phyloP scores from a whole-genome alignment of 2,888 invertebrate genomes.

The Parnassius glacialis region DNA sequence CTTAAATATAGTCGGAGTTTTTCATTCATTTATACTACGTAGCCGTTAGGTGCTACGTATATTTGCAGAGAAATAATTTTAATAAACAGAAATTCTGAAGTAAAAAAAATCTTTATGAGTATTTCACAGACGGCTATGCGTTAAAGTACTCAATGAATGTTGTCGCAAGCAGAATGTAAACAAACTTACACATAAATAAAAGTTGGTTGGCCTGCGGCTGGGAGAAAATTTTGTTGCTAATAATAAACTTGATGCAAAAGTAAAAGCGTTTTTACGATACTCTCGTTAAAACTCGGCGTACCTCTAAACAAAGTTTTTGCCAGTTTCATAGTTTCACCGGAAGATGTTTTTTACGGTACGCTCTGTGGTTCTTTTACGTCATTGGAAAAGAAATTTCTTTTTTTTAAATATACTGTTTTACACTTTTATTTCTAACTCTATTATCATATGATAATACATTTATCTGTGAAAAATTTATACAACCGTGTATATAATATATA shows the following conservation, averaged over 20 bases:
- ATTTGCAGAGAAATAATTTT: no score
- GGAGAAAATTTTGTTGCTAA: slow-evolving; percentile 16
- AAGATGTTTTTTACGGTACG: slow-evolving; percentile 23
- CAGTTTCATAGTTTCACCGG: slow-evolving; percentile 23
- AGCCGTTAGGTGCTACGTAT: no score
- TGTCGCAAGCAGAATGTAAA: slow-evolving; percentile 18
- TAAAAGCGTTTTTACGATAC: slow-evolving; percentile 15
- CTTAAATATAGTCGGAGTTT: no score
- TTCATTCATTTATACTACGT: no score
- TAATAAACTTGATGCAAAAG: slow-evolving; percentile 17
- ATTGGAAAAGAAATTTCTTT: slow-evolving; percentile 1
- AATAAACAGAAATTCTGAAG: slow-evolving; percentile 1
- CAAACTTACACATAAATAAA: slow-evolving; percentile 16
- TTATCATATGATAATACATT: no score
- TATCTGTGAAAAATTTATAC: no score
- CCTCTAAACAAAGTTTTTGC: slow-evolving; percentile 23
- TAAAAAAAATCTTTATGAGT: slow-evolving; percentile 5
- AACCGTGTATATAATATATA: no score
- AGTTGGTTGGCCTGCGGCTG: slow-evolving; percentile 14
- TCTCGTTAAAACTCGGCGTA: slow-evolving; percentile 18
- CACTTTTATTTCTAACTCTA: no score
- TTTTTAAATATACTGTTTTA: no score
- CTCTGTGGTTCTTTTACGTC: slow-evolving; percentile 23
- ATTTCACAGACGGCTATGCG: slow-evolving; percentile 12
- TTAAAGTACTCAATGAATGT: slow-evolving; percentile 10